Evolutionary conservation across 2,113 vertebrate genomes (phyloP).

Genomic region (Cynocephalus volans): DNA sequence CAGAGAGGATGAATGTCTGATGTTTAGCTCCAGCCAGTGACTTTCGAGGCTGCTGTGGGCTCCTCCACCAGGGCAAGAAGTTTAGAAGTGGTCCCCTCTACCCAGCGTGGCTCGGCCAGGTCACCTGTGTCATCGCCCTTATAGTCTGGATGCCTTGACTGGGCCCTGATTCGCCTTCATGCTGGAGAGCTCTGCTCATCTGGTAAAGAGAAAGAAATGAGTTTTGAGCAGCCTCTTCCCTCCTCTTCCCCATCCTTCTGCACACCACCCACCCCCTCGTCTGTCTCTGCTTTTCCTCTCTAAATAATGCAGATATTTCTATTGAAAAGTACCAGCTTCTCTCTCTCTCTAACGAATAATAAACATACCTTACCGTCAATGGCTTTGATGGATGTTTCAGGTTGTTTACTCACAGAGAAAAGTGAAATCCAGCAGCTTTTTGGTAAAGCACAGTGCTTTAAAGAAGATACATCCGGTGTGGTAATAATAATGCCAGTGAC

Average conservation of each 20-base stretch:
- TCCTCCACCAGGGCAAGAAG: not conserved
- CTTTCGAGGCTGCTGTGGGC: accelerated
- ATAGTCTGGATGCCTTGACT: not conserved
- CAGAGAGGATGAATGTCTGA: not conserved
- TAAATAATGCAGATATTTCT: not conserved
- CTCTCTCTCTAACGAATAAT: not conserved
- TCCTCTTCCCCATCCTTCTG: not conserved
- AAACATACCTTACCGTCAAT: not conserved
- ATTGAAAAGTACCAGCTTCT: not conserved
- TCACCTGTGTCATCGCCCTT: constrained; percentile 48
- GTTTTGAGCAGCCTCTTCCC: not conserved
- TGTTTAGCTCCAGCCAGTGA: too few relatives aligned
- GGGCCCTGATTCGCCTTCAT: constrained; percentile 57
- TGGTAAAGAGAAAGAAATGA: constrained; percentile 57
- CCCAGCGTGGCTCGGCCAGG: constrained; percentile 64
- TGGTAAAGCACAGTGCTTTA: not conserved
- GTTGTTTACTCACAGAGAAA: not conserved
- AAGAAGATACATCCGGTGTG: too few relatives aligned
- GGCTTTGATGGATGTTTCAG: not conserved
- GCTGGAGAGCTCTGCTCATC: not conserved
- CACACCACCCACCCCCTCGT: not conserved
- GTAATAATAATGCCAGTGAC: not conserved
- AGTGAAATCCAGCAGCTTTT: not conserved
- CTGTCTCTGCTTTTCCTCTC: not conserved
- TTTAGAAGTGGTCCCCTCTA: constrained; percentile 1